These are phyloP conservation scores for Sigmodon hispidus DNA, from an alignment of 2,113 vertebrate species.

Conservation along the genomic window DNA sequence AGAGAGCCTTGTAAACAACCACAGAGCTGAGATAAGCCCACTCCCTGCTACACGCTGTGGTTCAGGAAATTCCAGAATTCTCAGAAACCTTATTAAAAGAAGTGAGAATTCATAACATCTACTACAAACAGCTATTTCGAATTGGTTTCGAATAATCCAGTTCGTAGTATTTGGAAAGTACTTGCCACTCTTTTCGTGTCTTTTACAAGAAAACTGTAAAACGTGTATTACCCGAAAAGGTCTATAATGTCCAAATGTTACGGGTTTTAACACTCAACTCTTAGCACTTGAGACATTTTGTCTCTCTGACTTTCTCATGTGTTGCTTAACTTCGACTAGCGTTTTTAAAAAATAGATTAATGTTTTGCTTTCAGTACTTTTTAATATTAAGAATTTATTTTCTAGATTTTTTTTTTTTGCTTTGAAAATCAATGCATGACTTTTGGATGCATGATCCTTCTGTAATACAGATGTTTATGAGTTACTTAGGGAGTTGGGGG, in stretches of 20 bases:
- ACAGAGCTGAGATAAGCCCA: constrained; percentile 42
- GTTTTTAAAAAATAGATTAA: background rate
- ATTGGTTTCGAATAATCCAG: background rate
- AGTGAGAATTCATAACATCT: constrained; percentile 30
- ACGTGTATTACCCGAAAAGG: background rate
- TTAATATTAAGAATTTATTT: background rate
- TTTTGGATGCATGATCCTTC: background rate
- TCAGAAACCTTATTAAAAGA: constrained; percentile 66
- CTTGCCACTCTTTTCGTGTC: background rate
- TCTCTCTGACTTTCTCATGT: background rate
- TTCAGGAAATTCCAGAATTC: constrained; percentile 74
- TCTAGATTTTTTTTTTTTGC: background rate
- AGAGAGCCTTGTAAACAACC: constrained; percentile 36
- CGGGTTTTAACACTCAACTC: background rate
- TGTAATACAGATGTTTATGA: background rate
- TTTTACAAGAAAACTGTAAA: background rate
- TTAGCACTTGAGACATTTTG: background rate
- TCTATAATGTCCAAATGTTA: background rate
- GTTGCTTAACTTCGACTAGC: background rate
- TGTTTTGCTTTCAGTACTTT: background rate
- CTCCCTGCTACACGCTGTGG: constrained; percentile 7
- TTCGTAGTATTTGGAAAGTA: constrained; percentile 43
- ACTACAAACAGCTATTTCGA: constrained; percentile 13
- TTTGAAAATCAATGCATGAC: constrained; percentile 1
- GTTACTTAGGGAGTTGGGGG: background rate